Evolutionary conservation across 1,140 invertebrate genomes (phyloP).

Genomic region (Lordiphosa collinella): DNA sequence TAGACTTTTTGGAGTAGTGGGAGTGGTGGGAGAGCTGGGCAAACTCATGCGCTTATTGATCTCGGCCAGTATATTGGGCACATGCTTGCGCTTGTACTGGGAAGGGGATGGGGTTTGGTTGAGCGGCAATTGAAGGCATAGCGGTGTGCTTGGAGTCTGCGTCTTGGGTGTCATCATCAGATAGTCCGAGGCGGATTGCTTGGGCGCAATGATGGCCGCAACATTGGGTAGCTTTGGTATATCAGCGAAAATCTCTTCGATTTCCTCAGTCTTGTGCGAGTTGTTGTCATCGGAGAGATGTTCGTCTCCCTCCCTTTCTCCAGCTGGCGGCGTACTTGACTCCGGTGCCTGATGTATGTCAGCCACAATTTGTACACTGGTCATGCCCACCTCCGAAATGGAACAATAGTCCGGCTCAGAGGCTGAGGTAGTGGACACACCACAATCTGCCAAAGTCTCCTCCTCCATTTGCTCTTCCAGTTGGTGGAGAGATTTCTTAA

Average conservation of each 20-base stretch:
- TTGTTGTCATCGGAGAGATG: slow-evolving; percentile 37
- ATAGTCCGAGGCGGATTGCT: slow-evolving; percentile 42
- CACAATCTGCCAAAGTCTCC: slow-evolving; percentile 2
- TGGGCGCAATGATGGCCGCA: slow-evolving; percentile 81
- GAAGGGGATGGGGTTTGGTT: slow-evolving; percentile 11
- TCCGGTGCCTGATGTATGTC: slow-evolving; percentile 68
- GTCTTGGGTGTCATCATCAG: slow-evolving; percentile 52
- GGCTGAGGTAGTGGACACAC: slow-evolving; percentile 24
- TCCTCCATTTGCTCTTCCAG: slow-evolving; percentile 43
- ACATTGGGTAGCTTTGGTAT: slow-evolving; percentile 82
- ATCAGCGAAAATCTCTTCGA: slow-evolving; percentile 79
- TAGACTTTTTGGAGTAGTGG: slow-evolving; percentile 36
- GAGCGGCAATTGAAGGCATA: slow-evolving; percentile 24
- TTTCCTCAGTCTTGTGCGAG: slow-evolving; percentile 72
- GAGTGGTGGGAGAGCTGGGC: slow-evolving; percentile 51
- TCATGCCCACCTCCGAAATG: slow-evolving; percentile 80
- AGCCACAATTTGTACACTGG: slow-evolving; percentile 65
- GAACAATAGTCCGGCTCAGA: slow-evolving; percentile 82
- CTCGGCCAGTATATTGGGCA: slow-evolving; percentile 68
- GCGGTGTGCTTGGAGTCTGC: not conserved
- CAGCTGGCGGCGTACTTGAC: slow-evolving; percentile 26
- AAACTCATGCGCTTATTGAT: slow-evolving; percentile 67
- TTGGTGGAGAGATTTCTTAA: slow-evolving; percentile 64
- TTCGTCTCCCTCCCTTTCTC: slow-evolving; percentile 6
- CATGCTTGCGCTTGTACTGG: slow-evolving; percentile 63